A percentile compares a stretch with the other conserved stretches of the same genome.
These are phyloP conservation scores for Lissonota sp. DNA, from an alignment of 2,888 invertebrate genomes.

Conservation along the genomic window DNA sequence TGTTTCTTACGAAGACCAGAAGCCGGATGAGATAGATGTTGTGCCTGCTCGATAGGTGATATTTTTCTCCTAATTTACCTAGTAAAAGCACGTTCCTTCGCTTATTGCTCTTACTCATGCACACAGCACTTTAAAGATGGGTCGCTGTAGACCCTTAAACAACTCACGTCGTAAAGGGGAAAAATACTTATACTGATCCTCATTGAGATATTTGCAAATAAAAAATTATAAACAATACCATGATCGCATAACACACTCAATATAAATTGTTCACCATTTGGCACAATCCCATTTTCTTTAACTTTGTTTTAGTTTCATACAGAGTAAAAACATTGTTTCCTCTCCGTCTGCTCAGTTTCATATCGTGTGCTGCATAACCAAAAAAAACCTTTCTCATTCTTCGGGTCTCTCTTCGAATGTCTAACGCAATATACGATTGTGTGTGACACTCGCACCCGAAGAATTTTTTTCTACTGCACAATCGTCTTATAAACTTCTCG, in stretches of 20 bases:
- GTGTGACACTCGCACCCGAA: conserved; percentile 39
- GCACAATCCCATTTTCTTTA: conserved; percentile 3
- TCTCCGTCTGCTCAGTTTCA: conserved; percentile 21
- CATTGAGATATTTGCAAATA: too few relatives aligned
- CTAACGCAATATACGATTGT: conserved; percentile 52
- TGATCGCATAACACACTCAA: neutral
- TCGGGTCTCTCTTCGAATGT: conserved; percentile 44
- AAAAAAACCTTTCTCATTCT: conserved; percentile 45
- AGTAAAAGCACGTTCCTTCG: too few relatives aligned
- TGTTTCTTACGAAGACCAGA: too few relatives aligned
- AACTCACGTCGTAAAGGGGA: too few relatives aligned
- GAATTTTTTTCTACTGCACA: conserved; percentile 55
- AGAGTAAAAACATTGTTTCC: neutral
- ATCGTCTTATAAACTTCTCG: conserved; percentile 65
- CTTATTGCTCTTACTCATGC: too few relatives aligned
- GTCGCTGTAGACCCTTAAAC: too few relatives aligned
- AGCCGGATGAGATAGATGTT: too few relatives aligned
- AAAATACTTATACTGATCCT: too few relatives aligned
- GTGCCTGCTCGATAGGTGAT: too few relatives aligned
- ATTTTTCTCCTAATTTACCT: too few relatives aligned
- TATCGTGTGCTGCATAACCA: conserved; percentile 31
- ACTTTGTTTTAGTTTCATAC: conserved; percentile 10
- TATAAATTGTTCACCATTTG: neutral
- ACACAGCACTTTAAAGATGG: too few relatives aligned
- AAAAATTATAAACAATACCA: too few relatives aligned